Percentiles rank a stretch among this genome's conserved stretches.
Conservation (phyloP, 2,888 invertebrate species). For the Plagodis pulveraria region DNA sequence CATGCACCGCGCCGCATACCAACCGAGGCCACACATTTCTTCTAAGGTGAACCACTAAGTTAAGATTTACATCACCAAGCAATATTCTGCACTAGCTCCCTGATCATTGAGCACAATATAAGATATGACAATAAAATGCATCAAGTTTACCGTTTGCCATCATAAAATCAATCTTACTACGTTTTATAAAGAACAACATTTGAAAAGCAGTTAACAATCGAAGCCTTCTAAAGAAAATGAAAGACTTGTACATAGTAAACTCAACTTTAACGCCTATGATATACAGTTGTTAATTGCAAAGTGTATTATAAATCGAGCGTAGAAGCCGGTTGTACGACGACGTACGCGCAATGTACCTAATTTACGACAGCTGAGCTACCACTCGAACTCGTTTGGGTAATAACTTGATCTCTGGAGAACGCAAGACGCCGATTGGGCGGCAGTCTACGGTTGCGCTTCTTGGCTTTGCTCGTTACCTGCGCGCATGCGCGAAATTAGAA, state of each 20-base stretch:
- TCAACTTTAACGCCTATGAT: not conserved
- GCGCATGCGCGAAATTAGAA: slow-evolving; percentile 56
- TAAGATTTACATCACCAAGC: slow-evolving; percentile 23
- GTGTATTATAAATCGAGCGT: slow-evolving; percentile 37
- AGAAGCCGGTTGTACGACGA: slow-evolving; percentile 57
- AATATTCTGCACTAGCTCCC: slow-evolving; percentile 40
- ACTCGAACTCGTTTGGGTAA: slow-evolving; percentile 64
- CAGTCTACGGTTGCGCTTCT: slow-evolving; percentile 25
- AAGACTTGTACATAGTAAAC: not conserved
- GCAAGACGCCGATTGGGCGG: slow-evolving; percentile 62
- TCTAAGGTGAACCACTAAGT: slow-evolving; percentile 69
- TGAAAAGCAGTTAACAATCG: slow-evolving; percentile 21
- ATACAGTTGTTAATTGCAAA: slow-evolving; percentile 17
- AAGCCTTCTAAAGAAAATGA: slow-evolving; percentile 18
- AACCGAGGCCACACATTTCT: slow-evolving; percentile 75
- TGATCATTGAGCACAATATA: slow-evolving; percentile 35
- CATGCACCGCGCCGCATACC: slow-evolving; percentile 59
- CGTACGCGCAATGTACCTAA: slow-evolving; percentile 45
- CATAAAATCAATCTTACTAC: slow-evolving; percentile 10
- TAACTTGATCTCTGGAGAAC: slow-evolving; percentile 66
- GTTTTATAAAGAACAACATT: slow-evolving; percentile 27
- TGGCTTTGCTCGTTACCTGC: slow-evolving; percentile 41
- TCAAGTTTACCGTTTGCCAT: slow-evolving; percentile 9
- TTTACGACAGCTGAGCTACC: slow-evolving; percentile 52
- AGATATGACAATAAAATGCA: slow-evolving; percentile 9